Percentiles rank a stretch among this genome's conserved stretches.
Conservation (phyloP, 35 echinoderm and acorn worm genomes). For the Acanthaster planci region DNA sequence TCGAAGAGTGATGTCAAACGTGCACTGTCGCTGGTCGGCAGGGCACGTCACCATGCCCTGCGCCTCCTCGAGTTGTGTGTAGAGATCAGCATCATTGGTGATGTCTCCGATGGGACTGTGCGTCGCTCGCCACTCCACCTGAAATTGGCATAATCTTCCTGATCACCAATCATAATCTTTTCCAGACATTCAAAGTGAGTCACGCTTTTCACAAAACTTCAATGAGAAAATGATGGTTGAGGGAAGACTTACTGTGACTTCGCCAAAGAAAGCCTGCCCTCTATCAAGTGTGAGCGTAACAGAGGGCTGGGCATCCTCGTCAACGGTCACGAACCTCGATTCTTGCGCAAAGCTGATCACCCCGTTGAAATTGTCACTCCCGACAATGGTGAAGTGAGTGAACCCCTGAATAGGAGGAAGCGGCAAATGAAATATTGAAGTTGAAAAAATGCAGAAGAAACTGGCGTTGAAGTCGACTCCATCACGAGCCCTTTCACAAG, state of each 20-base stretch:
- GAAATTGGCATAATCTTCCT: background rate
- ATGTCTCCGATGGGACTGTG: conserved; percentile 54
- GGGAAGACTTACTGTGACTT: conserved; percentile 68
- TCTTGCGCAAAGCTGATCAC: conserved; percentile 69
- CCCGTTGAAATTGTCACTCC: conserved; percentile 95
- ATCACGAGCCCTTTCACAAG: too few species aligned
- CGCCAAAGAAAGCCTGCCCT: conserved; percentile 91
- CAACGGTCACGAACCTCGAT: conserved; percentile 57
- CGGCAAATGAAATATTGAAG: background rate
- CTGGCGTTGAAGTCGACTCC: background rate
- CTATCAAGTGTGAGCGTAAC: conserved; percentile 63
- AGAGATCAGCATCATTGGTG: conserved; percentile 38
- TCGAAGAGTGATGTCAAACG: conserved; percentile 66
- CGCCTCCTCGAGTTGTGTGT: conserved; percentile 54
- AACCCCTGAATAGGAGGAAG: conserved; percentile 59
- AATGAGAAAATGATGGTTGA: too few species aligned
- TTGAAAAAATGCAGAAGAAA: background rate
- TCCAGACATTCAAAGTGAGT: too few species aligned
- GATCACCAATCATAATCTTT: too few species aligned
- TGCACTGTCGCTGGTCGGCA: conserved; percentile 55
- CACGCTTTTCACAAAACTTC: too few species aligned
- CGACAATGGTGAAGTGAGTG: conserved; percentile 65
- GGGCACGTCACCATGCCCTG: conserved; percentile 56
- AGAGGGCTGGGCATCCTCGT: conserved; percentile 69
- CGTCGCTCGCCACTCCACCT: conserved; percentile 86